A percentile compares a stretch with the other conserved stretches of the same genome.
These are phyloP conservation scores for Vanessa cardui DNA, from an alignment of 2,888 invertebrate genomes.

Conservation along the genomic window DNA sequence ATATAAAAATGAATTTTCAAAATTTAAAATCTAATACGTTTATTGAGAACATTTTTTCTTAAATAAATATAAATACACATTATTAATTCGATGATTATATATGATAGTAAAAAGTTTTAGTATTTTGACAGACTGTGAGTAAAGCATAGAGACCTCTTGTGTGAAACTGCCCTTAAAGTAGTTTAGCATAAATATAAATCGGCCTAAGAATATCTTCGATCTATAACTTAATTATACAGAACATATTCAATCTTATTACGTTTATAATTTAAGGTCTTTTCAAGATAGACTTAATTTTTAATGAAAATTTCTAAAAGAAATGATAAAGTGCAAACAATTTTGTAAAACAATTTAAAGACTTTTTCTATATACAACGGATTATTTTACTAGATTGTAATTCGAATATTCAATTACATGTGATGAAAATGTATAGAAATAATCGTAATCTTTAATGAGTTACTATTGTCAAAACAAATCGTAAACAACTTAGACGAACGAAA, in stretches of 20 bases:
- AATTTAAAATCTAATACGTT: no score
- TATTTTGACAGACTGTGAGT: constrained; percentile 31
- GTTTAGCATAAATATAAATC: constrained; percentile 29
- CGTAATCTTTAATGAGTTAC: neutral
- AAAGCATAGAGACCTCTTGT: constrained; percentile 29
- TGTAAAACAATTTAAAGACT: neutral
- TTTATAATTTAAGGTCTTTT: constrained; percentile 2
- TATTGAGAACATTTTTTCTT: neutral
- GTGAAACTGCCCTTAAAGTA: constrained; percentile 33
- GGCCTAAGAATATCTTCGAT: constrained; percentile 31
- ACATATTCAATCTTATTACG: neutral
- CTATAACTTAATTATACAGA: constrained; percentile 8
- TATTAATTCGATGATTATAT: neutral
- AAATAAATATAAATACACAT: neutral
- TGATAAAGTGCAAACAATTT: neutral
- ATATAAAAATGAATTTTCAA: no score
- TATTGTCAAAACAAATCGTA: neutral
- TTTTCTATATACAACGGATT: constrained; percentile 7
- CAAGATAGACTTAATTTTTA: constrained; percentile 1
- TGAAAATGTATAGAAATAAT: neutral
- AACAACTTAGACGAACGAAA: neutral
- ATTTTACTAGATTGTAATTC: neutral
- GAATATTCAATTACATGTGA: neutral
- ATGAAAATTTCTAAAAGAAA: neutral
- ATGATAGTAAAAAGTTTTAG: constrained; percentile 12